phyloP scores from a whole-genome alignment of 2,113 vertebrate species.

The Murina feae region DNA sequence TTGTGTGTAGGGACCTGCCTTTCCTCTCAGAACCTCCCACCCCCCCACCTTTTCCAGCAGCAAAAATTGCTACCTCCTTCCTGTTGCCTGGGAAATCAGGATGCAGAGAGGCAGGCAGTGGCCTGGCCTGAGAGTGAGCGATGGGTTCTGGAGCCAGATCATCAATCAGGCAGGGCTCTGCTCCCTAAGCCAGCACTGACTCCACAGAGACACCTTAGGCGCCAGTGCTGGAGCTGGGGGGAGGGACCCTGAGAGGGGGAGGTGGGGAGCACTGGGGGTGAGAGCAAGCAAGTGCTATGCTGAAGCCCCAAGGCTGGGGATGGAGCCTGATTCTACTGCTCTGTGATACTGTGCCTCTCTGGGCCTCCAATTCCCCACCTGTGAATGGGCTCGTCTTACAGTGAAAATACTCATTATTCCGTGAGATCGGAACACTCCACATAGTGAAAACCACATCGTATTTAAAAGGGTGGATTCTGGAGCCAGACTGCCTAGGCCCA shows the following conservation, averaged over 20 bases:
- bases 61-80: background rate
- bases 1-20: no score
- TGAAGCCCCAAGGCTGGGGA: background rate
- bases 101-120: background rate
- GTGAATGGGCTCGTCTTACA: background rate
- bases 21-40: background rate
- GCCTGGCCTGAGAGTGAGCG: background rate
- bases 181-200: background rate
- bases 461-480: background rate
- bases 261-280: rapidly evolving
- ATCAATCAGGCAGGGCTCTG: background rate
- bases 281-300: background rate
- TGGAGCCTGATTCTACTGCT: background rate
- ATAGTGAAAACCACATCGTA: background rate
- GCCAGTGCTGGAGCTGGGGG: background rate
- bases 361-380: background rate
- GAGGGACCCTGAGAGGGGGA: background rate
- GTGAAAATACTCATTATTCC: background rate
- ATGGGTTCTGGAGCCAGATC: background rate
- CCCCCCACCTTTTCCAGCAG: background rate
- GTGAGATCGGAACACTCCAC: background rate
- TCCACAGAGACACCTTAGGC: background rate
- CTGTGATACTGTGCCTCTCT: background rate
- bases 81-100: conserved; percentile 8
- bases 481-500: background rate